phyloP scores from a whole-genome alignment of 1,140 invertebrate genomes.

The Phocides pigmalion region DNA sequence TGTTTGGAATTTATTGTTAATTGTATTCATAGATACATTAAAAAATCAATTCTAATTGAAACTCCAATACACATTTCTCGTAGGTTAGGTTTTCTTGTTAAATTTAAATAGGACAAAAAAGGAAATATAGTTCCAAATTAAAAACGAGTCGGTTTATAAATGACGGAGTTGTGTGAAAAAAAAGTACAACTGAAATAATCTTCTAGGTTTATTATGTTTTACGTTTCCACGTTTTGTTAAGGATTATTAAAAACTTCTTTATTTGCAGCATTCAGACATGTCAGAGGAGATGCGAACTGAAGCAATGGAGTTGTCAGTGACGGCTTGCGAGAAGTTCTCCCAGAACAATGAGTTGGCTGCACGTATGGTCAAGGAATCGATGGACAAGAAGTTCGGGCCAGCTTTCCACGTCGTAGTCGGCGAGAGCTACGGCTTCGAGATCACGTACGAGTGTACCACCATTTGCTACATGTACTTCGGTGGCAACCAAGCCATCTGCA shows the following conservation, averaged over 20 bases:
- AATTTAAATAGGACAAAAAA: no score
- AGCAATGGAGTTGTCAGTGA: constrained; percentile 94
- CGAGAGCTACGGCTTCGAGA: constrained; percentile 96
- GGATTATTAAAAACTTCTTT: background rate
- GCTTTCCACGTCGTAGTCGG: constrained; percentile 97
- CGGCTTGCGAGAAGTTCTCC: constrained; percentile 95
- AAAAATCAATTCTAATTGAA: no score
- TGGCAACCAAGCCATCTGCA: constrained; percentile 93
- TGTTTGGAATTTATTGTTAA: no score
- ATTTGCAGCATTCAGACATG: constrained; percentile 92
- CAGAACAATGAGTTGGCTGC: constrained; percentile 90
- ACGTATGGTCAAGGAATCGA: constrained; percentile 94
- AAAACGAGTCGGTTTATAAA: no score
- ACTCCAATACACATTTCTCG: no score
- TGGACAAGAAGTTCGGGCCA: constrained; percentile 97
- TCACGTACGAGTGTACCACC: constrained; percentile 95
- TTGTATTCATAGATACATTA: no score
- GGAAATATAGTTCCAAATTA: no score
- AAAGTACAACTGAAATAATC: no score
- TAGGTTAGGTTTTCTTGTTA: no score
- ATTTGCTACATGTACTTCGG: constrained; percentile 96
- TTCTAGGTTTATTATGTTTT: no score
- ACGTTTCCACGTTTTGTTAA: no score
- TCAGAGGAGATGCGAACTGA: constrained; percentile 95
- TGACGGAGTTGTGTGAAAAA: no score